Evolutionary conservation across 2,888 invertebrate genomes (phyloP).

Genomic region (Odontothrips loti): DNA sequence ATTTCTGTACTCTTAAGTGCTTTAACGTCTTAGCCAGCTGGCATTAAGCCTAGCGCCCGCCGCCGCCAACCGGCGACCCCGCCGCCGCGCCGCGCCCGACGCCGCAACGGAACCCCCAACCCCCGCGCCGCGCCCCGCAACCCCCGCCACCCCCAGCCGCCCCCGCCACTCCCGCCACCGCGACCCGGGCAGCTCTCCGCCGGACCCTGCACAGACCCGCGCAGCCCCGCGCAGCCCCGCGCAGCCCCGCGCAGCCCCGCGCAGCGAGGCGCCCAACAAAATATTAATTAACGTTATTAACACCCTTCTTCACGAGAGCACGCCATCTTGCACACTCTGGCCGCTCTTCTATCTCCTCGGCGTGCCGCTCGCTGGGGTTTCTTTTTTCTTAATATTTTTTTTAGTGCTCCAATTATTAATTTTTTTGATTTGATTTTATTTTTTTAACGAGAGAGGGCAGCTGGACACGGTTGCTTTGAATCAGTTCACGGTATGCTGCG

Average conservation of each 20-base stretch:
- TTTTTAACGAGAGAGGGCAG: too few relatives aligned
- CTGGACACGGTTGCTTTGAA: too few relatives aligned
- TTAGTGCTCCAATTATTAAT: neutral
- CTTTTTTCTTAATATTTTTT: neutral
- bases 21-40: constrained; percentile 26
- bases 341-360: constrained; percentile 19
- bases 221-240: neutral
- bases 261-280: constrained; percentile 51
- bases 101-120: neutral
- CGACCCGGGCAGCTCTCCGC: neutral
- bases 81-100: constrained; percentile 40
- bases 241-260: constrained; percentile 34
- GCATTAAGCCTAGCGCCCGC: constrained; percentile 23
- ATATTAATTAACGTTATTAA: constrained; percentile 62
- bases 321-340: constrained; percentile 35
- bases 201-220: neutral
- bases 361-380: neutral
- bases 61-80: constrained; percentile 31
- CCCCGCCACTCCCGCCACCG: neutral
- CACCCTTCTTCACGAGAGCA: constrained; percentile 47
- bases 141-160: neutral
- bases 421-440: neutral
- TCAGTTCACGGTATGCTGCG: too few relatives aligned
- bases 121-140: neutral
- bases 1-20: constrained; percentile 26